A percentile compares a stretch with the other conserved stretches of the same genome.
Evolutionary conservation across 2,888 invertebrate genomes (phyloP).

Genomic region (Stegophylla sp.): DNA sequence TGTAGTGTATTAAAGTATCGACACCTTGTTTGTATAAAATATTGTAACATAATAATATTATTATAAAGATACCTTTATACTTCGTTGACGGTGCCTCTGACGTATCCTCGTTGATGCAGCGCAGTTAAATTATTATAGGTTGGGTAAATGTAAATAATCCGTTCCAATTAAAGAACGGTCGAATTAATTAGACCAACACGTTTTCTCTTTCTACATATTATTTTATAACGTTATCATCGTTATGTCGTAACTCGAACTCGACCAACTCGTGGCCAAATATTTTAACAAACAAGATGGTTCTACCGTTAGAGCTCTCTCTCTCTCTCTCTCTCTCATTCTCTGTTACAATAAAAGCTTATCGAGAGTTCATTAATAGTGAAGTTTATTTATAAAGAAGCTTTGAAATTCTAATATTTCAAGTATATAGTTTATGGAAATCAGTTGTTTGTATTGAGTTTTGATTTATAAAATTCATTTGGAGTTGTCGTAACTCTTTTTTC

Average conservation of each 20-base stretch:
- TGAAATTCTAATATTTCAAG: too few species aligned
- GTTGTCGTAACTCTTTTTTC: too few species aligned
- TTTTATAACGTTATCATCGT: constrained; percentile 6
- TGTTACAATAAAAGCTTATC: background rate
- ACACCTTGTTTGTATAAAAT: too few species aligned
- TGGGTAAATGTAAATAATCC: constrained; percentile 25
- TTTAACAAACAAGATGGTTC: background rate
- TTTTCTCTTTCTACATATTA: constrained; percentile 31
- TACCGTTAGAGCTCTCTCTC: background rate
- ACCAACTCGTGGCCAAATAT: background rate
- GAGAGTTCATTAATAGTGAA: too few species aligned
- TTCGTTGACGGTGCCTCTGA: background rate
- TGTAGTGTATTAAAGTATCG: too few species aligned
- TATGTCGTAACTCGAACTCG: background rate
- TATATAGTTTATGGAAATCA: too few species aligned
- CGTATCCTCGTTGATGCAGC: background rate
- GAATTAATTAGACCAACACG: constrained; percentile 36
- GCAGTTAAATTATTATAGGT: too few species aligned
- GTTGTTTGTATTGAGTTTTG: too few species aligned
- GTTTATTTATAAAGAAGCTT: too few species aligned
- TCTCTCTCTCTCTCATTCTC: too few species aligned
- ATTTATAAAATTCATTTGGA: too few species aligned
- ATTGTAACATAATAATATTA: too few species aligned
- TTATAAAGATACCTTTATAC: background rate
- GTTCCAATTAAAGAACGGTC: constrained; percentile 34